phyloP scores from a whole-genome alignment of 2,888 invertebrate species.

The Himalopsyche anomala region DNA sequence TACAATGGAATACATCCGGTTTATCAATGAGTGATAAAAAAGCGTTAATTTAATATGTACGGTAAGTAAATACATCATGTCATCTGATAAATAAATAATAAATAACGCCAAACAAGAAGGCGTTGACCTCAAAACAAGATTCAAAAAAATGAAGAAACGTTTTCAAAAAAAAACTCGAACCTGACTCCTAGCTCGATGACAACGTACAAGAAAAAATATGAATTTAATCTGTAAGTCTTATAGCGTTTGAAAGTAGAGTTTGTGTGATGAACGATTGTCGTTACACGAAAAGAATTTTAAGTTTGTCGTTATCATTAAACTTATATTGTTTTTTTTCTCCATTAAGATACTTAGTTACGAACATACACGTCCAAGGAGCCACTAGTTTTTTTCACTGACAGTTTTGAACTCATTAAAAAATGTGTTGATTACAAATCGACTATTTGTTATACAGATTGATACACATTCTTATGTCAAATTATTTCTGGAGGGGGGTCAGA shows the following conservation, averaged over 20 bases:
- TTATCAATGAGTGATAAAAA: background rate
- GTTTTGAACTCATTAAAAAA: too few relatives aligned
- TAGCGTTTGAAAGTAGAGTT: background rate
- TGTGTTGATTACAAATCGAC: too few relatives aligned
- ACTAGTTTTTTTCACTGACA: too few relatives aligned
- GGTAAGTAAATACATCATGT: slow-evolving; percentile 26
- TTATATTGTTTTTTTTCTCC: too few relatives aligned
- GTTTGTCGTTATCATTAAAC: background rate
- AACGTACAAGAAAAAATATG: background rate
- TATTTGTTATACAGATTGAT: too few relatives aligned
- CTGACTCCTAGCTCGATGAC: slow-evolving; percentile 6
- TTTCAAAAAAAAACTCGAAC: background rate
- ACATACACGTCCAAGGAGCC: too few relatives aligned
- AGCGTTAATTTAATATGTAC: slow-evolving; percentile 2
- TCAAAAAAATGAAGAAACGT: slow-evolving; percentile 2
- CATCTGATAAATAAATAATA: slow-evolving; percentile 34
- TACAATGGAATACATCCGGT: background rate
- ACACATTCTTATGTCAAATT: too few relatives aligned
- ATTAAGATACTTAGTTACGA: too few relatives aligned
- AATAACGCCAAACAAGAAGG: slow-evolving; percentile 17
- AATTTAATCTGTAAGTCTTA: background rate
- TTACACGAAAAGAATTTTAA: slow-evolving; percentile 8
- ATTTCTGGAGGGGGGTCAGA: too few relatives aligned
- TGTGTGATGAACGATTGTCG: background rate
- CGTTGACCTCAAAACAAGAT: slow-evolving; percentile 20